phyloP scores from a whole-genome alignment of 2,113 vertebrate species.

The Balaenoptera acutorostrata region DNA sequence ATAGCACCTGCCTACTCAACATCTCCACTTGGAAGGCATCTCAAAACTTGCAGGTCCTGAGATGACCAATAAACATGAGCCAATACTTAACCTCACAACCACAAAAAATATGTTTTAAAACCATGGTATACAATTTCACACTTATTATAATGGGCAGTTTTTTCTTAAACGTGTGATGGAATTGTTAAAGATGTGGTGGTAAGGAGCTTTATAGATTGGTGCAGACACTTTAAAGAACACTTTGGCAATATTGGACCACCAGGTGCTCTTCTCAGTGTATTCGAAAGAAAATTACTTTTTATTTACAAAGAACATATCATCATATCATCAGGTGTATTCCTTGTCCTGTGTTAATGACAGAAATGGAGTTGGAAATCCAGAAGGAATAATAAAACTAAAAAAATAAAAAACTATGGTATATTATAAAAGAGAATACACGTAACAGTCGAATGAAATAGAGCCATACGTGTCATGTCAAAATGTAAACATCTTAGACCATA shows the following conservation, averaged over 20 bases:
- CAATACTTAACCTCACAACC: not conserved
- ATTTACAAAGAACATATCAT: not conserved
- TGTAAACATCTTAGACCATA: not conserved
- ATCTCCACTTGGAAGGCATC: not conserved
- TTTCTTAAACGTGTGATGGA: not conserved
- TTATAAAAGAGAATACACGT: not conserved
- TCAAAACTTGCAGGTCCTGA: not conserved
- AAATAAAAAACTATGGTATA: not conserved
- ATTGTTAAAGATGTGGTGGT: not conserved
- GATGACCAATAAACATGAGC: not conserved
- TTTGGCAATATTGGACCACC: not conserved
- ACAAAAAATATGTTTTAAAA: not conserved
- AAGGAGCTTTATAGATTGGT: not conserved
- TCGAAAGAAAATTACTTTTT: not conserved
- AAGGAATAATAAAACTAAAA: not conserved
- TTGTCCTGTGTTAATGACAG: not conserved
- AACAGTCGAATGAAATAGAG: not conserved
- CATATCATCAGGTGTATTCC: not conserved
- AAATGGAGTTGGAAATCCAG: not conserved
- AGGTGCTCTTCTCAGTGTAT: not conserved
- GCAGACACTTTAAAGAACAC: not conserved
- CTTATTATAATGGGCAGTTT: not conserved
- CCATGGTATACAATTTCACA: not conserved
- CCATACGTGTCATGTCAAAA: not conserved
- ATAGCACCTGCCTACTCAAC: not conserved